These are phyloP conservation scores for Orientallactaga bullata DNA, from an alignment of 2,113 vertebrate genomes.

Conservation along the genomic window DNA sequence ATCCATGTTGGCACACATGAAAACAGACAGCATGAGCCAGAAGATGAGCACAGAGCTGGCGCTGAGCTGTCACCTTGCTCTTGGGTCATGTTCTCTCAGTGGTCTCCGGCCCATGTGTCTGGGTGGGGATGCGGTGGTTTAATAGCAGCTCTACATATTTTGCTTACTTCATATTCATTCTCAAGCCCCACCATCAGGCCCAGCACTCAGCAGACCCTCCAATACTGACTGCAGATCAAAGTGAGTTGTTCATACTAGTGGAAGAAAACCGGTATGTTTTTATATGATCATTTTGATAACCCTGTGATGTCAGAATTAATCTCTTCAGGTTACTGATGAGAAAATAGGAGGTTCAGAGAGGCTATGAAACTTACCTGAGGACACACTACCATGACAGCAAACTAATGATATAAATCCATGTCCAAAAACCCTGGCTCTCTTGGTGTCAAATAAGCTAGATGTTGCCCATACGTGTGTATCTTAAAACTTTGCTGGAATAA, in stretches of 20 bases:
- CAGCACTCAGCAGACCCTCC: background rate
- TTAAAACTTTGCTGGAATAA: background rate
- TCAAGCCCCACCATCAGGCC: background rate
- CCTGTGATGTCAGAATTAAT: background rate
- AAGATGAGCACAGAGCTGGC: background rate
- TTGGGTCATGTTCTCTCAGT: conserved; percentile 13
- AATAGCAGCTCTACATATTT: background rate
- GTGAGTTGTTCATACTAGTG: background rate
- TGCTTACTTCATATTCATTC: background rate
- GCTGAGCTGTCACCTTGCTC: background rate
- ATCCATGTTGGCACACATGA: background rate
- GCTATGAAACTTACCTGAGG: background rate
- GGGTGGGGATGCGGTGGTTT: background rate
- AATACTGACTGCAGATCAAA: background rate
- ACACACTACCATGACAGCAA: background rate
- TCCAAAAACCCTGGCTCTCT: background rate
- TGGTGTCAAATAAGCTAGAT: background rate
- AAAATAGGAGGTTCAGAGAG: background rate
- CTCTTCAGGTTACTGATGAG: background rate
- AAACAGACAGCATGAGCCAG: background rate
- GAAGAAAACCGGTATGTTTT: background rate
- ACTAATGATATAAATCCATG: background rate
- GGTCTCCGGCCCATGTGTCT: background rate
- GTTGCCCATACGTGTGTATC: background rate
- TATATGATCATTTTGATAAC: background rate